Evolutionary conservation across 2,113 vertebrate genomes (phyloP).

Genomic region (Suricata suricatta): DNA sequence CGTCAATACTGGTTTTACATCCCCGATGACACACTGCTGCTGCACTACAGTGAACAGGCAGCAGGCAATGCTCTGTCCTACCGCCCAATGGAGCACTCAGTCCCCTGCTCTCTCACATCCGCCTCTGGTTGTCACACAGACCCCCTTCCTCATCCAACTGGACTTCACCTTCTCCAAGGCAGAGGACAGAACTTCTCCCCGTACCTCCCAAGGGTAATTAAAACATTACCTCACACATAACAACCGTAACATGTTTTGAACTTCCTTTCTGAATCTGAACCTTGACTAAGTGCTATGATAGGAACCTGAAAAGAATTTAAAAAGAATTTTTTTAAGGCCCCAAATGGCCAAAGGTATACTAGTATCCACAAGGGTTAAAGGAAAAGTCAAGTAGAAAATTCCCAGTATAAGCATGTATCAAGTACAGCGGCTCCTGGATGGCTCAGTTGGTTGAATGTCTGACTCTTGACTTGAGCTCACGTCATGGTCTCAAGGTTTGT

Average conservation of each 20-base stretch:
- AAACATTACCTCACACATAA: background rate
- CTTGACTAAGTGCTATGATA: background rate
- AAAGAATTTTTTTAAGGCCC: background rate
- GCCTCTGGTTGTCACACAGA: background rate
- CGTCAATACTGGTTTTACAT: background rate
- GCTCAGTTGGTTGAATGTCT: too few relatives aligned
- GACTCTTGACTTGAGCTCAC: too few relatives aligned
- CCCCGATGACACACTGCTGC: background rate
- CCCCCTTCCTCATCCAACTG: background rate
- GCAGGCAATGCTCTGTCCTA: background rate
- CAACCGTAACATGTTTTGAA: background rate
- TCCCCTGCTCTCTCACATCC: too few relatives aligned
- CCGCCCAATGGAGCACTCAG: background rate
- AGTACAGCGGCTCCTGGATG: background rate
- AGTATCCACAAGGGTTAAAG: background rate
- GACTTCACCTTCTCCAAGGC: background rate
- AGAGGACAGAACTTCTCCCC: background rate
- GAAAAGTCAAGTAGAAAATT: background rate
- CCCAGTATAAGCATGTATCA: background rate
- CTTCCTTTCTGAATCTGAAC: background rate
- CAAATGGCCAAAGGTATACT: background rate
- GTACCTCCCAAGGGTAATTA: background rate
- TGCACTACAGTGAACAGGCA: background rate
- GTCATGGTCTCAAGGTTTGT: too few relatives aligned
- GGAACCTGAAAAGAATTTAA: background rate